A percentile compares a stretch with the other conserved stretches of the same genome.
phyloP scores from a whole-genome alignment of 2,888 invertebrate genomes.

The Trachelus stipa region DNA sequence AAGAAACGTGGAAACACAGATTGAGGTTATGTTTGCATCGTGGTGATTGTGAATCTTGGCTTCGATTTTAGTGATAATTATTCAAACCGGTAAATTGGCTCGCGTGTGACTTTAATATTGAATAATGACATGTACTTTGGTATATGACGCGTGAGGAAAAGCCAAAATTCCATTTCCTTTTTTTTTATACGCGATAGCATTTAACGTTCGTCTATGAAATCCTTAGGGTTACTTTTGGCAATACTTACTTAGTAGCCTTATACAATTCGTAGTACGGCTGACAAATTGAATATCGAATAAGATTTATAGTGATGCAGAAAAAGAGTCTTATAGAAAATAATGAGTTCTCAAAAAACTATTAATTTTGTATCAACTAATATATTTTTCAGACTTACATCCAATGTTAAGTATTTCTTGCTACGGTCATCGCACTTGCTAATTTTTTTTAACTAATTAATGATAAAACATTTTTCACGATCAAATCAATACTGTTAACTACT shows the following conservation, averaged over 20 bases:
- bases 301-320: background rate
- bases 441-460: background rate
- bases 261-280: background rate
- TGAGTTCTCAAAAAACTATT: background rate
- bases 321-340: background rate
- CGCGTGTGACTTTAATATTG: background rate
- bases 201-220: background rate
- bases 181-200: background rate
- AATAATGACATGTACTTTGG: background rate
- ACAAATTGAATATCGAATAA: background rate
- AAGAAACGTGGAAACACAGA: conserved; percentile 30
- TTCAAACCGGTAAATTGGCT: background rate
- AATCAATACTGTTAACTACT: background rate
- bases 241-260: background rate
- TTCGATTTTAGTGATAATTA: background rate
- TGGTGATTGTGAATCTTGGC: background rate
- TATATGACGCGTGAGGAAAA: background rate
- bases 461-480: background rate
- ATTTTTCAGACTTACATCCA: background rate
- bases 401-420: background rate
- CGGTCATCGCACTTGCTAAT: background rate
- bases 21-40: background rate
- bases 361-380: background rate
- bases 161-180: background rate
- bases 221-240: background rate